Conservation (phyloP, 2,113 vertebrate genomes). For the Oceanites oceanicus region DNA sequence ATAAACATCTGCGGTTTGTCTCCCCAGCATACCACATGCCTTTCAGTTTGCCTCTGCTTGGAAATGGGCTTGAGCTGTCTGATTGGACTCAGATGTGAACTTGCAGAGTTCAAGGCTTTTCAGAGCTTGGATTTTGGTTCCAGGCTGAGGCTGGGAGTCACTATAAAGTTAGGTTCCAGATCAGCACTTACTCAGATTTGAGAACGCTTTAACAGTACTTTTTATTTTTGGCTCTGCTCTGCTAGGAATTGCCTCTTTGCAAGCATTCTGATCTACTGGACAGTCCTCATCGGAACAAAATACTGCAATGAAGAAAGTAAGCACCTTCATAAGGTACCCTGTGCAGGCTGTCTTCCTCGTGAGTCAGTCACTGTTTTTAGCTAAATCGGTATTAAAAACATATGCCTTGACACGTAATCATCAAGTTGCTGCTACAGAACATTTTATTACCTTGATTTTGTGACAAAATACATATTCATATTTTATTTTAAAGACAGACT, state of each 20-base stretch:
- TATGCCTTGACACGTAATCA: not conserved
- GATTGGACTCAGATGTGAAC: constrained; percentile 33
- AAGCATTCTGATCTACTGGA: not conserved
- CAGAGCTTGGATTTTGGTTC: not conserved
- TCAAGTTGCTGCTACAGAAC: not conserved
- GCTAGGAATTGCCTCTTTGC: not conserved
- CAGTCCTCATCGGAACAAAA: not conserved
- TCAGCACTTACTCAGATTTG: not conserved
- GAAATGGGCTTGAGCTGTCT: not conserved
- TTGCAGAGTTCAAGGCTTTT: not conserved
- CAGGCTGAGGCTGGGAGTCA: not conserved
- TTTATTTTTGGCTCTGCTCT: not conserved
- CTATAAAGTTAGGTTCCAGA: not conserved
- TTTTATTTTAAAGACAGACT: not conserved
- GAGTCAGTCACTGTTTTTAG: not conserved
- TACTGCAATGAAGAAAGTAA: not conserved
- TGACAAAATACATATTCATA: not conserved
- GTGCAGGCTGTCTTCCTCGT: not conserved
- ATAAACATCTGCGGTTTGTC: constrained; percentile 54
- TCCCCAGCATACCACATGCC: not conserved
- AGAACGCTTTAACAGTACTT: not conserved
- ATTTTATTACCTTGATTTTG: not conserved
- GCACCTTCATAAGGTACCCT: not conserved
- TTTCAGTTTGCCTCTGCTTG: not conserved
- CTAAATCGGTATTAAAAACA: not conserved